These are phyloP conservation scores for Hyperoodon ampullatus DNA, from an alignment of 2,113 vertebrate genomes.

Conservation along the genomic window DNA sequence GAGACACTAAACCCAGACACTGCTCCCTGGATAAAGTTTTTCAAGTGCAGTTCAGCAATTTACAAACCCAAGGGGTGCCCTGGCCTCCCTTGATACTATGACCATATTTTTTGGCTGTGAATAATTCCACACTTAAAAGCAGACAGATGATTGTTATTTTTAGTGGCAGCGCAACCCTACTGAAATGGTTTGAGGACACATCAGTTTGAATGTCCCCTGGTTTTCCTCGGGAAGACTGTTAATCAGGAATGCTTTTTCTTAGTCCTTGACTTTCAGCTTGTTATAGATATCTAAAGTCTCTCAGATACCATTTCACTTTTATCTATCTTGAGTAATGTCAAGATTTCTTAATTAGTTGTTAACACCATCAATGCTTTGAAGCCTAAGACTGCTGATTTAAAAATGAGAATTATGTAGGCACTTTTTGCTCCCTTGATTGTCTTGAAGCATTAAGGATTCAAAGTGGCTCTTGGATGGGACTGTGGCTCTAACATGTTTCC, in stretches of 20 bases:
- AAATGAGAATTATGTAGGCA: not conserved
- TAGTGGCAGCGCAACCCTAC: not conserved
- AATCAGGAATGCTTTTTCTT: not conserved
- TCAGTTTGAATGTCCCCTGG: not conserved
- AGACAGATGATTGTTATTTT: not conserved
- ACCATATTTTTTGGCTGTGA: not conserved
- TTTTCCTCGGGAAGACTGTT: not conserved
- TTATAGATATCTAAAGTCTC: constrained; percentile 8
- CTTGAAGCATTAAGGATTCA: constrained; percentile 24
- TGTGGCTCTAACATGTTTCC: not conserved
- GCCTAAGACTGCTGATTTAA: not conserved
- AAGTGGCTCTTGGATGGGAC: not conserved
- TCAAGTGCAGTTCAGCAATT: not conserved
- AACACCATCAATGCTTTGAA: not conserved
- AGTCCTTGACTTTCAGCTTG: constrained; percentile 49
- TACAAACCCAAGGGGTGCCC: not conserved
- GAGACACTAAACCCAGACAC: not conserved
- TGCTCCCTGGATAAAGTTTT: not conserved
- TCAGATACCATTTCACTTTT: constrained; percentile 35
- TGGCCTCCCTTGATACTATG: not conserved
- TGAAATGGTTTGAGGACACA: not conserved
- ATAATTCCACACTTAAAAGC: not conserved
- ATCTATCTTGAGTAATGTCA: constrained; percentile 33
- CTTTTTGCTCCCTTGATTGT: not conserved
- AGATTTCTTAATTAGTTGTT: constrained; percentile 62